Conservation (phyloP, 1,140 invertebrate genomes). For the Glossosoma conforme region DNA sequence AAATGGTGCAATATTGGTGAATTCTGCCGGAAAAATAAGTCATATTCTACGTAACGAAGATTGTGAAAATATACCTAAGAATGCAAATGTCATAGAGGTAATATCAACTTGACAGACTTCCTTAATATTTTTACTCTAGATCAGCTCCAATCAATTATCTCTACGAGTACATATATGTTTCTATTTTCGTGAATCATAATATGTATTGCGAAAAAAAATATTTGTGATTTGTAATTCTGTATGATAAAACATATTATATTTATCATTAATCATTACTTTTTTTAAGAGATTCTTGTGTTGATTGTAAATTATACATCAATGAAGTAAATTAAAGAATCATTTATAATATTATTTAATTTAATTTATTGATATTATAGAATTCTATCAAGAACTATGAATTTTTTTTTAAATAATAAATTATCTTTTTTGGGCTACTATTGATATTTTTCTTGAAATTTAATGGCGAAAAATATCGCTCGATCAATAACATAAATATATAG, state of each 20-base stretch:
- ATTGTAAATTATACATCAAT: no score
- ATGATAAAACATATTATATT: neutral
- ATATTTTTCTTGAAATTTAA: no score
- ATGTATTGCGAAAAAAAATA: neutral
- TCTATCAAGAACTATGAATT: no score
- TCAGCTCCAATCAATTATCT: constrained; percentile 4
- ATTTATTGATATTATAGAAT: no score
- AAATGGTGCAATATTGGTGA: constrained; percentile 40
- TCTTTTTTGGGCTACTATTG: no score
- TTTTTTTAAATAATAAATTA: no score
- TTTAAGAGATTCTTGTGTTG: no score
- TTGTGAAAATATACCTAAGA: constrained; percentile 45
- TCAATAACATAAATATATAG: no score
- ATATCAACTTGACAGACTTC: constrained; percentile 20
- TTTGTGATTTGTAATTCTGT: neutral
- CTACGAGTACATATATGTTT: neutral
- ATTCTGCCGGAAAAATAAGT: constrained; percentile 39
- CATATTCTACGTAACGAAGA: constrained; percentile 39
- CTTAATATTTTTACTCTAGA: constrained; percentile 10
- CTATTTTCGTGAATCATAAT: neutral
- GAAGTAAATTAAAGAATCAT: no score
- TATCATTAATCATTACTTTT: neutral
- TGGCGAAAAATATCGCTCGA: no score
- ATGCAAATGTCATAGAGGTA: constrained; percentile 43
- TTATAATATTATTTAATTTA: no score